Evolutionary conservation across 2,113 vertebrate species (phyloP), one percentile per base, ranked within the genome.

Genomic region (Geothlypis trichas): DNA sequence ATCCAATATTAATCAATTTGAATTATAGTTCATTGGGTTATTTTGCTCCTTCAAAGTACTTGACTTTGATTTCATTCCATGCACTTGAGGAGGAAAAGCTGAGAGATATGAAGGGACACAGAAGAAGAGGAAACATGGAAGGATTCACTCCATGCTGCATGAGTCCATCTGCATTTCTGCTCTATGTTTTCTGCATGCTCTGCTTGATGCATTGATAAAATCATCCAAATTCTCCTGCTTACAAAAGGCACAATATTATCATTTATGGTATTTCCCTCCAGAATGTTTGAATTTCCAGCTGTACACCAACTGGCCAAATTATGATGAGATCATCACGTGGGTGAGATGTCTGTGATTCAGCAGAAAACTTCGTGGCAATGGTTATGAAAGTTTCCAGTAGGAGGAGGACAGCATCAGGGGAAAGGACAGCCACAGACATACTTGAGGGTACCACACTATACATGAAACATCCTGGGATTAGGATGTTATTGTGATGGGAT

Each of bases 391-490:
- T 71, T 83, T 63, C 42, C 51, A 83, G 14, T 2, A 47, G 71
- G 63, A 49, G 49, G 92, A 93, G 76, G 93, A 80, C 66, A 82
- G 51, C 15, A 5, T 4, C 9, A 41, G 46, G 71, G 30, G 39
- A 69, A 73, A 93, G 19, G 42, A 94, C 77, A 93, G 85, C 41
- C 82, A 84, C 57, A 69, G 73, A 65, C 44, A 54, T 15, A 57
- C 41, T 37, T 74, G 37, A 90, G 37, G 52, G 49, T 85, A 93
- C 23, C 16, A 92, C 37, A 30, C 44, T 51, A n/a, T 61, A 89
- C 69, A 47, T 46, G 83, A 92, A 90, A 84, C 73, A 84, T 75
- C 85, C 66, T 92, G 92, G 92, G 92, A 97, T 89, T 96, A 75
- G 35, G 54, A 84, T 72, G 73, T 35, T 94, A 75, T 33, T 84